Evolutionary conservation across 2,113 vertebrate species (phyloP), one percentile per base, ranked within the genome.

Genomic region (Pyrgilauda ruficollis): DNA sequence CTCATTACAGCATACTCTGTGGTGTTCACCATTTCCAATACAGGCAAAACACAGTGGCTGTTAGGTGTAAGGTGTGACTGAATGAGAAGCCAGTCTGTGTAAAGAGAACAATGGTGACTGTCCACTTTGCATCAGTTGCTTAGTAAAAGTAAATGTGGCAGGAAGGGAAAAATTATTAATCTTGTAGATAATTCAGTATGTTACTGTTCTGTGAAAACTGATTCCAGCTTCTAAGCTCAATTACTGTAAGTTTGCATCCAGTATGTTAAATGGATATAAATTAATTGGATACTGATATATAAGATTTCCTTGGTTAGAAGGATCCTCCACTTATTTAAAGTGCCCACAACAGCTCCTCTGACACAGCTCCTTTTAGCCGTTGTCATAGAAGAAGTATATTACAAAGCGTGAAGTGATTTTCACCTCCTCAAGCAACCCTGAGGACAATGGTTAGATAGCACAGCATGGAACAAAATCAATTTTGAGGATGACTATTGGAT

Each of bases 361-460:
- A 82, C 69, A 15, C 52, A 56, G 56, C 2, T 87, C 15, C 49
- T 91, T 87, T 76, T 50, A 93, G 67, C 31, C 16, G 19, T 66
- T 86, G 88, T 73, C 70, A 58, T 13, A 76, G 52, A 76, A 82
- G 39, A 30, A 83, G 41, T 49, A 33, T 88, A 84, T 92, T 86
- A 70, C 63, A 88, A 93, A 92, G 63, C 33, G 18, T 80, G 67
- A 97, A 94, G 84, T 93, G 62, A 96, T 97, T 96, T 94, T 74
- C 1, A 0, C 62, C 75, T 85, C 35, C 53, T 94, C 67, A 83
- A 89, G 72, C 39, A 91, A 80, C 89, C 67, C 78, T 50, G 50
- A 94, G 87, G 70, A 93, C 84, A 93, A 66, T 53, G 35, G 70
- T 83, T 88, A 90, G 82, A 59, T 55, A 85, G 59, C 66, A 74